These are phyloP conservation scores for Chrysemys picta DNA, from an alignment of 2,113 vertebrate species.

Conservation along the genomic window DNA sequence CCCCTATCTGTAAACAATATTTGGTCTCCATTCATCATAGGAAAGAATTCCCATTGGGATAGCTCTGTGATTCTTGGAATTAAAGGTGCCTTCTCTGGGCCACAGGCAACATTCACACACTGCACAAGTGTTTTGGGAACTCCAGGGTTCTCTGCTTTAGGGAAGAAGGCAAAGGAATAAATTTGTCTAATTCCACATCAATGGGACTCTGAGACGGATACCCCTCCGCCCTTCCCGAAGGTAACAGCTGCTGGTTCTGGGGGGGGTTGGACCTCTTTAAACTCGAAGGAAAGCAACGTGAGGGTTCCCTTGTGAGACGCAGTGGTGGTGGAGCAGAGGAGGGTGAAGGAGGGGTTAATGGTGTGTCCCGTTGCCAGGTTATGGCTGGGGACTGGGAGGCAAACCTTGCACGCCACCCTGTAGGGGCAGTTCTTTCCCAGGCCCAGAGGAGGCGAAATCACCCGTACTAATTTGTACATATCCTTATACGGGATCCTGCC, in stretches of 20 bases:
- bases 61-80: background rate
- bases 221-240: constrained; percentile 29
- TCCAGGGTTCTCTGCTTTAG: fast-evolving
- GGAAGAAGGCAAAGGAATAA: background rate
- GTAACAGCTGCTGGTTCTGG: constrained; percentile 85
- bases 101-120: background rate
- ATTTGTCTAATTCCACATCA: constrained; percentile 50
- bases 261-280: constrained; percentile 82
- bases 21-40: background rate
- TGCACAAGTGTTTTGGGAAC: background rate
- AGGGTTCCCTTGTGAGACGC: constrained; percentile 77
- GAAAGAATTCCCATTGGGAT: background rate
- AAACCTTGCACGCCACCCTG: constrained; percentile 99
- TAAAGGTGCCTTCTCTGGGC: background rate
- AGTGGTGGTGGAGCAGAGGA: constrained; percentile 77
- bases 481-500: constrained; percentile 99
- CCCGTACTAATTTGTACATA: constrained; percentile 99
- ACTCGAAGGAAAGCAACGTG: constrained; percentile 84
- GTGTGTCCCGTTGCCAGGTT: constrained; percentile 76
- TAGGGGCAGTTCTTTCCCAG: constrained; percentile 99
- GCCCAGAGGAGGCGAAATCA: constrained; percentile 99
- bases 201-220: constrained; percentile 19
- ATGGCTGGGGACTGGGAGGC: constrained; percentile 85
- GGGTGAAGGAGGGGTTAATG: constrained; percentile 71
- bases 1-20: background rate